A percentile compares a stretch with the other conserved stretches of the same genome.
These are phyloP conservation scores for Phalacrocorax brasilianus DNA, from an alignment of 2,113 vertebrate species.

Conservation along the genomic window DNA sequence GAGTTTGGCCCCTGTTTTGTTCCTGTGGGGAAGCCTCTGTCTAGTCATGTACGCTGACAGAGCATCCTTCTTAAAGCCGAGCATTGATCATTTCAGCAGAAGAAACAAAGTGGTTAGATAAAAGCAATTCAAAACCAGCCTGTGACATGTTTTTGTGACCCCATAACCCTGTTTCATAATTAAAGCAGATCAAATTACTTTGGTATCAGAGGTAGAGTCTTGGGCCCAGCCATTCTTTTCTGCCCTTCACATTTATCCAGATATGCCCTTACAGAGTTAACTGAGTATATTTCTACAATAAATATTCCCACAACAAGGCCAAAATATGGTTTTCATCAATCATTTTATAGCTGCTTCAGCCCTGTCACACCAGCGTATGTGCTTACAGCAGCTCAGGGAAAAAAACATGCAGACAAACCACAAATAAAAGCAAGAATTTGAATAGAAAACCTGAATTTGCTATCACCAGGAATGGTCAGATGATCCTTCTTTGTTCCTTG, in stretches of 20 bases:
- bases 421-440: background rate
- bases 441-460: background rate
- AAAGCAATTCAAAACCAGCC: background rate
- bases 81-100: background rate
- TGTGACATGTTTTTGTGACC: background rate
- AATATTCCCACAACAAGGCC: slow-evolving; percentile 12
- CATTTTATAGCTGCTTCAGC: slow-evolving; percentile 18
- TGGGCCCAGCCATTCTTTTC: background rate
- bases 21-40: background rate
- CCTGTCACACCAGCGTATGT: background rate
- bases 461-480: background rate
- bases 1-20: background rate
- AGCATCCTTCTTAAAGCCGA: background rate
- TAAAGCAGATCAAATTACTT: background rate
- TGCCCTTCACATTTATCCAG: background rate
- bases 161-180: background rate
- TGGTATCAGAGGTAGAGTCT: background rate
- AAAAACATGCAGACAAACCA: background rate
- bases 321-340: slow-evolving; percentile 44
- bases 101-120: background rate
- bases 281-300: background rate
- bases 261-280: background rate
- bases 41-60: background rate
- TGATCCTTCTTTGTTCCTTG: slow-evolving; percentile 4
- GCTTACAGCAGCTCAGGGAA: background rate